Percentiles rank a stretch among this genome's conserved stretches.
These are phyloP conservation scores for human DNA, from an alignment of 2,113 vertebrate genomes.

Conservation along the genomic window DNA sequence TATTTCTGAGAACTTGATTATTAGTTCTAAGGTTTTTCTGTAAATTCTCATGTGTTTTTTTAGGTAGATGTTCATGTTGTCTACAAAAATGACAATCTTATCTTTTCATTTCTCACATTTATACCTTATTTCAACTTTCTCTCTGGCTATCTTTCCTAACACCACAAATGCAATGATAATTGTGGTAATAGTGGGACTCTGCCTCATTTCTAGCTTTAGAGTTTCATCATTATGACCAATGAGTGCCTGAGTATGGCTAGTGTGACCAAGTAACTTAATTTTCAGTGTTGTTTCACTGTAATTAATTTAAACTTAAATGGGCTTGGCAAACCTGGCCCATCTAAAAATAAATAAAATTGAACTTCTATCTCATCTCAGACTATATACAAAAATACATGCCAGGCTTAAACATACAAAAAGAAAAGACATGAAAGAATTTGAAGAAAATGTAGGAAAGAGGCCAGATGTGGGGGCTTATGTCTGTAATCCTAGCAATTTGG, in stretches of 20 bases:
- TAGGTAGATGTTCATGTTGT: not conserved
- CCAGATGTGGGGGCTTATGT: no score
- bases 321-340: not conserved
- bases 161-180: not conserved
- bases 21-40: not conserved
- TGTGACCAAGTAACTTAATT: not conserved
- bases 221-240: not conserved
- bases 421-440: not conserved
- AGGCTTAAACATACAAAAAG: not conserved
- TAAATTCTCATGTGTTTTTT: not conserved
- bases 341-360: not conserved
- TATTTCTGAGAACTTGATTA: not conserved
- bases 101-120: not conserved
- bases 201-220: not conserved
- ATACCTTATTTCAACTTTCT: not conserved
- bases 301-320: not conserved
- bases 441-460: no score
- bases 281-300: not conserved
- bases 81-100: not conserved
- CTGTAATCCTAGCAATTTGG: no score
- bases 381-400: not conserved
- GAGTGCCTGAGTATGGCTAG: not conserved
- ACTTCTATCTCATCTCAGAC: not conserved
- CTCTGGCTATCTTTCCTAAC: not conserved
- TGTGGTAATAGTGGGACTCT: not conserved